phyloP scores from a whole-genome alignment of 2,888 invertebrate species.

The Netelia inedita region DNA sequence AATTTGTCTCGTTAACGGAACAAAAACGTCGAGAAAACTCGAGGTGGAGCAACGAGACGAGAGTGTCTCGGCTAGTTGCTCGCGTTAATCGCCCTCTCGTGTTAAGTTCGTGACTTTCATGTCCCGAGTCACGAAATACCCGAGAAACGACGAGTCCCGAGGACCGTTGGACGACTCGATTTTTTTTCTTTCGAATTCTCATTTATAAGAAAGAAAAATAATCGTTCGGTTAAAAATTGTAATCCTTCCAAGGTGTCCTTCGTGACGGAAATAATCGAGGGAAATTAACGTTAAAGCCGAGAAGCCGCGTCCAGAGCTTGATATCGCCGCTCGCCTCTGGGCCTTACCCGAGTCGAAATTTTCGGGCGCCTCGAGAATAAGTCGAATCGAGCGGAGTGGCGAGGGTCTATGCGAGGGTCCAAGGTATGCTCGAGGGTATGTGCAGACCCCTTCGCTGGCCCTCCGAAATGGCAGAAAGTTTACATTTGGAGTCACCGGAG shows the following conservation, averaged over 20 bases:
- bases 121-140: constrained; percentile 54
- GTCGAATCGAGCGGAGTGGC: no score
- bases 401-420: no score
- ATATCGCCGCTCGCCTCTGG: not conserved
- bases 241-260: not conserved
- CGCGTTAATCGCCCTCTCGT: constrained; percentile 78
- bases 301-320: constrained; percentile 1
- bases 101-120: constrained; percentile 71
- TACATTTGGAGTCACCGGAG: no score
- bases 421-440: no score
- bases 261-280: constrained; percentile 36
- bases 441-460: no score
- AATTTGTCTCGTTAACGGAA: constrained; percentile 65
- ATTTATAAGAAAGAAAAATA: no score
- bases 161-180: not conserved
- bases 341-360: no score
- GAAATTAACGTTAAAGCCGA: constrained; percentile 32
- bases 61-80: constrained; percentile 80
- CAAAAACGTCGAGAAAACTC: constrained; percentile 32
- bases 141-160: not conserved
- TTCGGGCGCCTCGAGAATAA: no score
- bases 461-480: no score
- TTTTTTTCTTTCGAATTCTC: not conserved
- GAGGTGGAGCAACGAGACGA: constrained; percentile 12
- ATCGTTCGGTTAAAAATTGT: no score